Conservation (phyloP, 2,888 invertebrate species). For the Philaethria dido region DNA sequence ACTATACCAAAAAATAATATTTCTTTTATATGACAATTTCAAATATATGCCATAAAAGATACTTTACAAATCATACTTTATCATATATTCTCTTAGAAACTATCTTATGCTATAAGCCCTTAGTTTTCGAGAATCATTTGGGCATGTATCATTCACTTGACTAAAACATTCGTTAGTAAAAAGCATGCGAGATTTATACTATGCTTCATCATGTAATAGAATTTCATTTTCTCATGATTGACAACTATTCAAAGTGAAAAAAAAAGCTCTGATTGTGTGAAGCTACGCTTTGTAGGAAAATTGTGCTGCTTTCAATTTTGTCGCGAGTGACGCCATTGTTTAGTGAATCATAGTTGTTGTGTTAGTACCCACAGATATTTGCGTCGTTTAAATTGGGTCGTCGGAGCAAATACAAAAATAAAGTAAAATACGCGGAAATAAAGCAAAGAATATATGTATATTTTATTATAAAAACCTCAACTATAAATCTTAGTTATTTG, state of each 20-base stretch:
- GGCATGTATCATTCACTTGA: slow-evolving; percentile 19
- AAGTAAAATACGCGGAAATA: slow-evolving; percentile 7
- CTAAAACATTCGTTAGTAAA: not conserved
- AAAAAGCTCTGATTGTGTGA: slow-evolving; percentile 3
- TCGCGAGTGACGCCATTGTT: slow-evolving; percentile 14
- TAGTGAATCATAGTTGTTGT: slow-evolving; percentile 17
- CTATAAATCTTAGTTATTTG: not conserved
- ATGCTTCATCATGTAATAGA: slow-evolving; percentile 21
- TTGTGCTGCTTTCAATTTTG: slow-evolving; percentile 26
- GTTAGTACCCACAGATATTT: slow-evolving; percentile 13
- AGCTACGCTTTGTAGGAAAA: slow-evolving; percentile 26
- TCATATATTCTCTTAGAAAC: not conserved
- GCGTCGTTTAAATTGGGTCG: slow-evolving; percentile 11
- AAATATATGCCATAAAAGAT: not conserved
- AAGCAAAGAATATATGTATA: too few relatives aligned
- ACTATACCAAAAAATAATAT: too few relatives aligned
- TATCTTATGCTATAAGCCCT: not conserved
- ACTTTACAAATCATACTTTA: slow-evolving; percentile 5
- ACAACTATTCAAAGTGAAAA: slow-evolving; percentile 15
- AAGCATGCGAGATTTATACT: slow-evolving; percentile 16
- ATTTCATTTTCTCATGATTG: slow-evolving; percentile 2
- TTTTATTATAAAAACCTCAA: not conserved
- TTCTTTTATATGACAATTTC: not conserved
- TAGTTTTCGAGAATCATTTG: slow-evolving; percentile 5
- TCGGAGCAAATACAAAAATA: slow-evolving; percentile 5